Conservation (phyloP, 2,888 invertebrate genomes). For the Elegia similella region DNA sequence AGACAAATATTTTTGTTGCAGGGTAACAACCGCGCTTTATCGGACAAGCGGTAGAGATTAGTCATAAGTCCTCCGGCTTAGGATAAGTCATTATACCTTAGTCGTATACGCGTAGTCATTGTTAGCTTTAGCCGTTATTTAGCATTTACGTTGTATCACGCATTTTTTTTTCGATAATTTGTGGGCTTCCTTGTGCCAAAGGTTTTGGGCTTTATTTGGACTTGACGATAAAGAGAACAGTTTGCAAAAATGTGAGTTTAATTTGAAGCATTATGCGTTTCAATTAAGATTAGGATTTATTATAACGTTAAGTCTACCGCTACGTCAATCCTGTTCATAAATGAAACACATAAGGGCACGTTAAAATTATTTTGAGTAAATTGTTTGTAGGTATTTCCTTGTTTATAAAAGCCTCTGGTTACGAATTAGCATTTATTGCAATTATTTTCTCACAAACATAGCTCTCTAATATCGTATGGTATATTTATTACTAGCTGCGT, state of each 20-base stretch:
- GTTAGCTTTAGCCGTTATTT: slow-evolving; percentile 62
- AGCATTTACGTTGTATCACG: slow-evolving; percentile 29
- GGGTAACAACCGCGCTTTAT: slow-evolving; percentile 54
- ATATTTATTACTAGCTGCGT: slow-evolving; percentile 54
- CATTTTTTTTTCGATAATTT: slow-evolving; percentile 36
- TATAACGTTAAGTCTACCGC: too few species aligned
- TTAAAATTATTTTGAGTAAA: neutral
- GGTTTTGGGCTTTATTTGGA: slow-evolving; percentile 27
- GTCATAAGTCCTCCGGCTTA: slow-evolving; percentile 39
- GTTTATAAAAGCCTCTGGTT: slow-evolving; percentile 17
- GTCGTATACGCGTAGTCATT: slow-evolving; percentile 66
- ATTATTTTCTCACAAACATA: slow-evolving; percentile 31
- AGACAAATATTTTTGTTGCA: slow-evolving; percentile 39
- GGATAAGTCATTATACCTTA: slow-evolving; percentile 42
- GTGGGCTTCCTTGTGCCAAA: slow-evolving; percentile 55
- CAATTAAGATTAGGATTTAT: too few species aligned
- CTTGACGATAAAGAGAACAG: neutral
- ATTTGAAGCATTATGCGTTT: too few species aligned
- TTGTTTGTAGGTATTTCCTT: neutral
- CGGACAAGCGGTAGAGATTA: slow-evolving; percentile 42
- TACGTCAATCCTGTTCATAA: too few species aligned
- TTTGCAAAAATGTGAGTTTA: neutral
- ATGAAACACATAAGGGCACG: too few species aligned
- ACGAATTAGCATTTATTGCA: slow-evolving; percentile 24
- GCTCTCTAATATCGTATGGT: slow-evolving; percentile 64